Base-by-base conservation (phyloP, 2,888 invertebrate species). In the Xestobium rufovillosum region DNA sequence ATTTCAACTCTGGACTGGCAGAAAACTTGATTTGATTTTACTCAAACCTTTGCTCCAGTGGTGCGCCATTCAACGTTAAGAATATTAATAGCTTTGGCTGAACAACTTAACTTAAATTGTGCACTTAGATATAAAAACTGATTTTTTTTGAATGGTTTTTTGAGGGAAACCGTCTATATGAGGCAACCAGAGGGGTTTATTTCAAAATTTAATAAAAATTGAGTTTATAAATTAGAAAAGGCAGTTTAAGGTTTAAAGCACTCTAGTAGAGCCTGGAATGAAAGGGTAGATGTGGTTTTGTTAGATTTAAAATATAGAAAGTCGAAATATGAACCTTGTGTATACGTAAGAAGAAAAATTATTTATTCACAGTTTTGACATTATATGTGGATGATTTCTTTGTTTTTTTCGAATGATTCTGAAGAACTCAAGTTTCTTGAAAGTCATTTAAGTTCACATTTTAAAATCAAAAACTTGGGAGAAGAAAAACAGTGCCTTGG, bases 51-150 rank as follows among this genome's bases (percentile, higher is more conserved):
- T 41, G 42, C 50, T 27, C 48, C 45, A n/a, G 49, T 52, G 8
- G 41, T 49, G 6, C 34, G 42, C 14, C 39, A 47, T 42, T 44
- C 45, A 11, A 49, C 43, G 9, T 31, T 49, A 10, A 37, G 51
- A 42, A 25, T 50, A 15, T 36, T 53, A 26, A 33, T 51, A 14
- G 45, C 47, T 3, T 34, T 50, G 26, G 17, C 44, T 26, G 42
- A 41, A 8, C 36, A 42, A 26, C 17, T 44, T 17, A 34, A 38
- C 16, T 35, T 47, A 31, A 26, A 42, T 47, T 16, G 27, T 8
- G 14, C 48, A 52, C 32, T 33, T 48, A 31, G 47, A 46, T 39
- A 49, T 53, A n/a, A 48, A 38, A 28, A 53, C 50, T n/a, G 53
- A n/a, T n/a, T 50, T 29, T 52, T 53, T 40, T 31, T 55, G 12